A percentile compares a stretch with the other conserved stretches of the same genome.
Evolutionary conservation across 1,140 invertebrate species (phyloP).

Genomic region (Drosophila insularis): DNA sequence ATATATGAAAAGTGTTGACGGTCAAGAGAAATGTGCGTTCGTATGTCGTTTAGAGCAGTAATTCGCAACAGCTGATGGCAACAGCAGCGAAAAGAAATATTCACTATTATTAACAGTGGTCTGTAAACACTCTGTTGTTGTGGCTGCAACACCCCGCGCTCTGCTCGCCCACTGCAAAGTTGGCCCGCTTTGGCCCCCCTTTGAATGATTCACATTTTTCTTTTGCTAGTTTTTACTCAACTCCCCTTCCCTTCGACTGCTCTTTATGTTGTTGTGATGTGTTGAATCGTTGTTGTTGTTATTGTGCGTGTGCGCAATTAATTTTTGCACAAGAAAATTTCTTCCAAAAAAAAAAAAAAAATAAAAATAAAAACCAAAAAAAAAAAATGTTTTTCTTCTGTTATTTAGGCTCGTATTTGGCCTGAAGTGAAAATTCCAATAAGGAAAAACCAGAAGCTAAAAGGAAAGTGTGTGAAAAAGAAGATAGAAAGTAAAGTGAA

Average conservation of each 20-base stretch:
- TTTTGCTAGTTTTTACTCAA: constrained; percentile 44
- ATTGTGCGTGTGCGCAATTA: constrained; percentile 75
- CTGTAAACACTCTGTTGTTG: constrained; percentile 65
- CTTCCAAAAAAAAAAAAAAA: not conserved
- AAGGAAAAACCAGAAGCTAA: constrained; percentile 29
- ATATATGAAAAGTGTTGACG: constrained; percentile 23
- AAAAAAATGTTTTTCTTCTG: constrained; percentile 56
- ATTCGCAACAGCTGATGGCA: constrained; percentile 73
- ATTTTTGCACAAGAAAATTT: constrained; percentile 50
- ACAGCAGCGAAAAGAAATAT: constrained; percentile 41
- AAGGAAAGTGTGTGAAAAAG: constrained; percentile 53
- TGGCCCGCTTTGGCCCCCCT: constrained; percentile 8
- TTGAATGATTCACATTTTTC: constrained; percentile 78
- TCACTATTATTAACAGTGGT: constrained; percentile 22
- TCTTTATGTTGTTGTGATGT: constrained; percentile 16
- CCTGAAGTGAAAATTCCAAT: constrained; percentile 70
- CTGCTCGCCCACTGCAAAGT: constrained; percentile 42
- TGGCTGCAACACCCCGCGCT: constrained; percentile 45
- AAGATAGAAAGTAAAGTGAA: constrained; percentile 63
- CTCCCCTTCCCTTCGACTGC: constrained; percentile 23
- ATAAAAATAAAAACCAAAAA: constrained; percentile 7
- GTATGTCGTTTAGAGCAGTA: constrained; percentile 43
- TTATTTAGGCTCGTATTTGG: constrained; percentile 56
- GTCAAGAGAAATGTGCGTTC: constrained; percentile 51
- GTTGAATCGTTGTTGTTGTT: constrained; percentile 15